phyloP scores from a whole-genome alignment of 2,113 vertebrate species.

The Hemiprocne comata region DNA sequence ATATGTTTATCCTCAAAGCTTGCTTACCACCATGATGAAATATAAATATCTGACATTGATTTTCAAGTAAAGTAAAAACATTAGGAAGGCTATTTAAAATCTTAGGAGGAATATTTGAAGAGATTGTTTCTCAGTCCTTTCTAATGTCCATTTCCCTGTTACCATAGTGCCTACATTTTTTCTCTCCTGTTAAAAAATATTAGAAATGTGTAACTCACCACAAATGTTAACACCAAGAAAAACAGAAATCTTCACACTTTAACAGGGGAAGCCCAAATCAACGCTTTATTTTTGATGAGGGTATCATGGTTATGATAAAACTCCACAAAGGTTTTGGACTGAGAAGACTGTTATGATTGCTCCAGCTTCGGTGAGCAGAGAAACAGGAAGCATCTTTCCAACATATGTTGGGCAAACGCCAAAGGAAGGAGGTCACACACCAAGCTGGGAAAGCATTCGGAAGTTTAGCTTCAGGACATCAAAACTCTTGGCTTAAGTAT shows the following conservation, averaged over 20 bases:
- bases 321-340: background rate
- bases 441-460: background rate
- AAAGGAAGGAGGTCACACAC: background rate
- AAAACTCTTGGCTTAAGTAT: background rate
- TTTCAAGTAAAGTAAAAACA: background rate
- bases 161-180: background rate
- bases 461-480: background rate
- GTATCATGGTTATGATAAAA: background rate
- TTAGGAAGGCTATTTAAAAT: background rate
- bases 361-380: background rate
- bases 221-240: background rate
- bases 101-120: background rate
- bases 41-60: background rate
- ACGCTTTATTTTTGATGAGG: background rate
- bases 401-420: slow-evolving; percentile 6
- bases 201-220: background rate
- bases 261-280: background rate
- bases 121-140: background rate
- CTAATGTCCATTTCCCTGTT: background rate
- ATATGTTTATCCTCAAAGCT: background rate
- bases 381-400: slow-evolving; percentile 18
- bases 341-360: background rate
- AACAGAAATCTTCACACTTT: background rate
- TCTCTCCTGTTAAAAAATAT: background rate
- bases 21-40: background rate